Evolutionary conservation across 1,140 invertebrate species (phyloP).

Genomic region (Drosophila truncata): DNA sequence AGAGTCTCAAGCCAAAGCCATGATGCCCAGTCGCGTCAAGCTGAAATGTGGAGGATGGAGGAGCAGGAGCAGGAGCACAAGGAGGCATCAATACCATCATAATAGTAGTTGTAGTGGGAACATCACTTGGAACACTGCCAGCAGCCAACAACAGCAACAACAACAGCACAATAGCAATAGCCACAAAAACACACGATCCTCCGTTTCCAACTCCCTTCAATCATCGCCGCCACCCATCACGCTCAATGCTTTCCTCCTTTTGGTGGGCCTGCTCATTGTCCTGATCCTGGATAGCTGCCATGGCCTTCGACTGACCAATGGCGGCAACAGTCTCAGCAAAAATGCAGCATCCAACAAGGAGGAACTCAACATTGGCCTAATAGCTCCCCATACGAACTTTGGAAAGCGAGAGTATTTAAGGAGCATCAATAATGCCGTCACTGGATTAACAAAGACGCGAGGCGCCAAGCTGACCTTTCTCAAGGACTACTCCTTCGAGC

Average conservation of each 20-base stretch:
- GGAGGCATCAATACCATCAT: slow-evolving; percentile 1
- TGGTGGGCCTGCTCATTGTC: slow-evolving; percentile 35
- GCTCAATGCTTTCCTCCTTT: slow-evolving; percentile 18
- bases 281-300: slow-evolving; percentile 27
- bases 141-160: slow-evolving; percentile 18
- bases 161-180: slow-evolving; percentile 19
- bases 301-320: slow-evolving; percentile 70
- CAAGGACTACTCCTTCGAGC: slow-evolving; percentile 88
- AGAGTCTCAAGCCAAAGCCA: slow-evolving; percentile 13
- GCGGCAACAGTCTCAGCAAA: slow-evolving; percentile 70
- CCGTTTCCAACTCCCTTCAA: no score
- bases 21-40: slow-evolving; percentile 57
- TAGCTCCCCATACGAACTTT: slow-evolving; percentile 87
- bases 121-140: slow-evolving; percentile 57
- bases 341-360: slow-evolving; percentile 75
- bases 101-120: slow-evolving; percentile 3
- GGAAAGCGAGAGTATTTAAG: slow-evolving; percentile 88
- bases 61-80: neutral
- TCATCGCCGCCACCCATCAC: neutral
- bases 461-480: slow-evolving; percentile 88
- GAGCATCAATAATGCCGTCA: slow-evolving; percentile 89
- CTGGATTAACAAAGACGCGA: slow-evolving; percentile 87
- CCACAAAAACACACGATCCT: slow-evolving; percentile 14
- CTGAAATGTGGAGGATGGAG: slow-evolving; percentile 55
- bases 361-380: slow-evolving; percentile 86